Percentiles rank a stretch among this genome's conserved stretches.
These are phyloP conservation scores for Ellobium chinense DNA, from an alignment of 2,888 invertebrate species.

Conservation along the genomic window DNA sequence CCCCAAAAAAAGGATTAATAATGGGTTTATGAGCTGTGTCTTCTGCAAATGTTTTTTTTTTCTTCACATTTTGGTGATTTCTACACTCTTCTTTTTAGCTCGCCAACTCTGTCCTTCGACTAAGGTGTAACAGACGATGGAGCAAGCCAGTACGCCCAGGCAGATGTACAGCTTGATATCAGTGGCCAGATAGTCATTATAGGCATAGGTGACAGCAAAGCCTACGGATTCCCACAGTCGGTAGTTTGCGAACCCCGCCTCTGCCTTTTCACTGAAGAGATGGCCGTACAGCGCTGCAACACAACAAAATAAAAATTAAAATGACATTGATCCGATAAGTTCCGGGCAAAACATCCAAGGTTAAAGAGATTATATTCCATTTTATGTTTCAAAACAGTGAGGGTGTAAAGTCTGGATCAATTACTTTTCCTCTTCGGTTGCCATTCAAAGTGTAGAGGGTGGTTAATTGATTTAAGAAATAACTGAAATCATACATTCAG, in stretches of 20 bases:
- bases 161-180: constrained; percentile 86
- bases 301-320: neutral
- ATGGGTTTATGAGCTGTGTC: no score
- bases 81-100: neutral
- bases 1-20: no score
- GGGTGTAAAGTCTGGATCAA: no score
- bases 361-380: neutral
- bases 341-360: no score
- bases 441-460: no score
- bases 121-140: constrained; percentile 86
- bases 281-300: constrained; percentile 86
- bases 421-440: no score
- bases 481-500: no score
- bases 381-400: neutral
- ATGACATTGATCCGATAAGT: neutral
- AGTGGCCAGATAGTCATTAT: constrained; percentile 88
- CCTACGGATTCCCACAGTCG: constrained; percentile 95
- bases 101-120: constrained; percentile 56
- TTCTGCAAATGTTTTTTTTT: no score
- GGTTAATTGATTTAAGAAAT: no score
- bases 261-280: constrained; percentile 90
- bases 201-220: constrained; percentile 90
- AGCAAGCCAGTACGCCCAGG: constrained; percentile 85
- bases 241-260: constrained; percentile 95
- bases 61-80: no score